phyloP scores from a whole-genome alignment of 2,113 vertebrate species.

The Sebastes schlegelii region DNA sequence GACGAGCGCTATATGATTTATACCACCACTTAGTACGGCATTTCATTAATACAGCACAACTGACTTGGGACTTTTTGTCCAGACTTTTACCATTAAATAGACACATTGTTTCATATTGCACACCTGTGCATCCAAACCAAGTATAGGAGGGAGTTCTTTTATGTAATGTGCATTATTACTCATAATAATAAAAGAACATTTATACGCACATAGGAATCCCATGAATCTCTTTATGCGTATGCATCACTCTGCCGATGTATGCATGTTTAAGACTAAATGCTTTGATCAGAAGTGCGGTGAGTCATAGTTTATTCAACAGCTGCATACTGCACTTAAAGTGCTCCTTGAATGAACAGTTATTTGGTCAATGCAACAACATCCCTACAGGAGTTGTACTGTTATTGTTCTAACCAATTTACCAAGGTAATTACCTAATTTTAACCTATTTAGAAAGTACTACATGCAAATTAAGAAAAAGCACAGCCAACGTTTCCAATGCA shows the following conservation, averaged over 20 bases:
- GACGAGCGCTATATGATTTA: conserved; percentile 56
- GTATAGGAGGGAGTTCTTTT: background rate
- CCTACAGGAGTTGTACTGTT: background rate
- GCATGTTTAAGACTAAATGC: background rate
- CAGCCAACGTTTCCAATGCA: background rate
- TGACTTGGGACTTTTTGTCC: conserved; percentile 21
- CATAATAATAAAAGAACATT: background rate
- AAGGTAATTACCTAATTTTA: background rate
- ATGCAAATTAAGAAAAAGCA: background rate
- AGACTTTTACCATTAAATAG: conserved; percentile 13
- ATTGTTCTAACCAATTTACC: background rate
- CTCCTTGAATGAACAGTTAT: background rate
- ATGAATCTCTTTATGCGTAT: background rate
- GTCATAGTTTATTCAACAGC: background rate
- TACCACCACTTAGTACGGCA: conserved; percentile 52
- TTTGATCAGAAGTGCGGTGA: background rate
- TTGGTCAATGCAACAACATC: background rate
- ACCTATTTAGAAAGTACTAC: background rate
- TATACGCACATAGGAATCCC: background rate
- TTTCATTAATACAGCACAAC: conserved; percentile 42
- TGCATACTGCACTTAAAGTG: background rate
- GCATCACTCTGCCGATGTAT: background rate
- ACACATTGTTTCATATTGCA: background rate
- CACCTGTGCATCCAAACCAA: background rate
- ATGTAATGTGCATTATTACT: background rate